Percentiles rank a stretch among this genome's conserved stretches.
Conservation (phyloP, 2,797 vertebrate species). For the Decapterus maruadsi region DNA sequence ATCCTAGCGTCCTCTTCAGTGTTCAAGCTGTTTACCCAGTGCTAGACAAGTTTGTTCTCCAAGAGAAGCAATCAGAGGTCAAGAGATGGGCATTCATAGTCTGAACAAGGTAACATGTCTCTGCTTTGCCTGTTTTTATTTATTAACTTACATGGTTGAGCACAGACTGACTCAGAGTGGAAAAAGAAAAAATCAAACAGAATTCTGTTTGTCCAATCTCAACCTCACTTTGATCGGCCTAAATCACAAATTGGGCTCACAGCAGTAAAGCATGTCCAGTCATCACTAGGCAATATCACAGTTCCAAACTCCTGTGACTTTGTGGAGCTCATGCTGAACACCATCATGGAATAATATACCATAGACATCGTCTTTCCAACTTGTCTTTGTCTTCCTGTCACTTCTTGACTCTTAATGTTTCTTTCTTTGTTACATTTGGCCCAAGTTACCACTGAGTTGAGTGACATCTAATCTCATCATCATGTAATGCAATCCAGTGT, state of each 20-base stretch:
- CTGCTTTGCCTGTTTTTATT: background rate
- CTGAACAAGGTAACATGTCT: background rate
- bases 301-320: too few species aligned
- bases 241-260: too few species aligned
- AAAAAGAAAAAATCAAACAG: background rate
- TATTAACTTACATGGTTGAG: background rate
- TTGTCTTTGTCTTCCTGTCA: too few species aligned
- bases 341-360: too few species aligned
- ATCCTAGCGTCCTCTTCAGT: conserved; percentile 2
- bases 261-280: too few species aligned
- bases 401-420: too few species aligned
- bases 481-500: background rate
- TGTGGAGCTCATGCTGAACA: too few species aligned
- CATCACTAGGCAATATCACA: too few species aligned
- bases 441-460: background rate
- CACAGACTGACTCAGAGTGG: background rate
- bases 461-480: background rate
- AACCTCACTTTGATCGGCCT: too few species aligned
- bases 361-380: too few species aligned
- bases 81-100: background rate
- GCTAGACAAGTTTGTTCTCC: background rate
- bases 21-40: background rate
- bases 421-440: background rate
- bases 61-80: background rate
- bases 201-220: background rate